Percentiles rank a stretch among this genome's conserved stretches.
phyloP scores from a whole-genome alignment of 1,140 invertebrate genomes.

The Calliphora vicina region DNA sequence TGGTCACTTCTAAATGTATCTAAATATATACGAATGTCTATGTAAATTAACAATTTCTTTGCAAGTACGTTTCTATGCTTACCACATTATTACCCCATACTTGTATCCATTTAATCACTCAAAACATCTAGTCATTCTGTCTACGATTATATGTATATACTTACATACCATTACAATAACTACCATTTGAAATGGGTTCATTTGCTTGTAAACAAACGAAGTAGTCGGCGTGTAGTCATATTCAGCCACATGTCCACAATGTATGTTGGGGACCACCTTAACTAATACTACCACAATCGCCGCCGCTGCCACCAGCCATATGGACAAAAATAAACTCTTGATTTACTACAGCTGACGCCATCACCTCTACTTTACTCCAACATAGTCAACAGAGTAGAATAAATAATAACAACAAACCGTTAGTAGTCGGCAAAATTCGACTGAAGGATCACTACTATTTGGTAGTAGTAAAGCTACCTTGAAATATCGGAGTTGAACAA shows the following conservation, averaged over 20 bases:
- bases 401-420: background rate
- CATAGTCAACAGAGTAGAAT: background rate
- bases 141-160: too few relatives aligned
- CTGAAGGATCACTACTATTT: too few relatives aligned
- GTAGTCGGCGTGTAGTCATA: background rate
- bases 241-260: constrained; percentile 21
- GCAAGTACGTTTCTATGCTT: background rate
- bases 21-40: too few relatives aligned
- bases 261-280: constrained; percentile 6
- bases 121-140: background rate
- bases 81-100: background rate
- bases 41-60: background rate
- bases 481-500: too few relatives aligned
- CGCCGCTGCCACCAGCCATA: background rate
- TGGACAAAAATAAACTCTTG: constrained; percentile 3
- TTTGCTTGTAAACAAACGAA: background rate
- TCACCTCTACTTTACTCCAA: constrained; percentile 1
- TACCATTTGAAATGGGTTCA: background rate
- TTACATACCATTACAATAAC: background rate
- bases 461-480: too few relatives aligned
- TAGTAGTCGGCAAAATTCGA: too few relatives aligned
- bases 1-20: too few relatives aligned
- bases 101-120: background rate
- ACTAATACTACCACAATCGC: background rate
- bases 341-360: constrained; percentile 29